These are phyloP conservation scores for Amphiduros pacificus DNA, from an alignment of 2,888 invertebrate species.

Conservation along the genomic window DNA sequence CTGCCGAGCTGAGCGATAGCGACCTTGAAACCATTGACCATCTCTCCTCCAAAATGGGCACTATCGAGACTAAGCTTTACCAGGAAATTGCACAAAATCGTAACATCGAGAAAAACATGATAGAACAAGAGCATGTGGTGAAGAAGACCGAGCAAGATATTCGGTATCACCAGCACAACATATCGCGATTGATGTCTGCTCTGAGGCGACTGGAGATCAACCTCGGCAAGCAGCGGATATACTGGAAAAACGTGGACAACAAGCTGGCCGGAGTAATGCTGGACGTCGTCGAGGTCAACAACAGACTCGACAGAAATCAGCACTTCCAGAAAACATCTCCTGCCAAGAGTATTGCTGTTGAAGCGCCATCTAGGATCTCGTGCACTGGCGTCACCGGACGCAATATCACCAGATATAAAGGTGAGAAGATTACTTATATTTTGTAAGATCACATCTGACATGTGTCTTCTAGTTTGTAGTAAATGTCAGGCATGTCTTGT, in stretches of 20 bases:
- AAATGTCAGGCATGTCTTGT: no score
- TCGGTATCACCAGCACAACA: neutral
- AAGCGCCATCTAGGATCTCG: no score
- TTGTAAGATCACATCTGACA: no score
- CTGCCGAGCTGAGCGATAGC: neutral
- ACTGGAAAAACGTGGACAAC: conserved; percentile 37
- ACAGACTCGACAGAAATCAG: conserved; percentile 37
- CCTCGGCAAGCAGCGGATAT: no score
- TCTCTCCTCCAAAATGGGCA: neutral
- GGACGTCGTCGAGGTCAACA: conserved; percentile 52
- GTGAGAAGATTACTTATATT: no score
- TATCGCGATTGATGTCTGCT: neutral
- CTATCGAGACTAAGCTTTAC: conserved; percentile 7
- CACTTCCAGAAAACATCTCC: no score
- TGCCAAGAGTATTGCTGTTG: no score
- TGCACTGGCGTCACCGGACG: no score
- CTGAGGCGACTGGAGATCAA: neutral
- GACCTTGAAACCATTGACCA: neutral
- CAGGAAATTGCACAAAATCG: neutral
- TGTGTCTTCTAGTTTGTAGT: no score
- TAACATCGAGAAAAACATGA: neutral
- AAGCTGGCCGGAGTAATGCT: conserved; percentile 52
- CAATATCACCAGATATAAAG: no score
- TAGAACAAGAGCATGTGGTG: neutral
- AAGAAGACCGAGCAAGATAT: neutral